Evolutionary conservation across 1,140 invertebrate genomes (phyloP), one percentile per base, ranked within the genome.

Genomic region (Trachymyrmex septentrionalis): DNA sequence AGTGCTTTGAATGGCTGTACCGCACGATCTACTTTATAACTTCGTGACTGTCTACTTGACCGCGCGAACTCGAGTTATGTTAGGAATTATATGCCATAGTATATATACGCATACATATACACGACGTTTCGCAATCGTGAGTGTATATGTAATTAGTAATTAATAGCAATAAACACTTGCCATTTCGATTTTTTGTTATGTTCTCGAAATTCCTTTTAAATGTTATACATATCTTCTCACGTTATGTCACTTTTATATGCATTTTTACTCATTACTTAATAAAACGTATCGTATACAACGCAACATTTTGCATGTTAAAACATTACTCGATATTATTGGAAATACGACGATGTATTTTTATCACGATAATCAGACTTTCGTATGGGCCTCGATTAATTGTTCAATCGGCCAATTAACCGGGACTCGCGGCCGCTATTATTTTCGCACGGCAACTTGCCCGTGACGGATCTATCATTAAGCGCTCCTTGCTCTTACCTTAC

Each of bases 401-500:
- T 27, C 24, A 61, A 75, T 61, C 53, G 80, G 7, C 57, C 57
- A 75, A 84, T 84, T 84, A 84, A 34, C 53, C 38, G 34, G 21
- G 53, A 50, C n/a, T 63, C 80, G 55, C 55, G 12, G 12, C 9
- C 67, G 38, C n/a, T 59, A 71, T 71, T 71, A 73, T 75, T 84
- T 84, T 84, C 55, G 44, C 67, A 38, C 76, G 44, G 76, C 44
- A 73, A 71, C 53, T 38, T 75, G 34, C 7, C 34, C 78, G 16
- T 73, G 81, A 78, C 75, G 75, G 72, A 85, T 85, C 75, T 76
- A 80, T 85, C 73, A 48, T 77, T 85, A 78, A 64, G 72, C 73
- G 44, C 48, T 73, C 59, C 75, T 85, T 53, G 14, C 73, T 85
- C 50, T 61, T 80, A 77, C 61, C 30, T 48, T 30, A 3, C 30